A percentile compares a stretch with the other conserved stretches of the same genome.
These are phyloP conservation scores for Spisula subtruncata DNA, from an alignment of 2,888 invertebrate genomes.

Conservation along the genomic window DNA sequence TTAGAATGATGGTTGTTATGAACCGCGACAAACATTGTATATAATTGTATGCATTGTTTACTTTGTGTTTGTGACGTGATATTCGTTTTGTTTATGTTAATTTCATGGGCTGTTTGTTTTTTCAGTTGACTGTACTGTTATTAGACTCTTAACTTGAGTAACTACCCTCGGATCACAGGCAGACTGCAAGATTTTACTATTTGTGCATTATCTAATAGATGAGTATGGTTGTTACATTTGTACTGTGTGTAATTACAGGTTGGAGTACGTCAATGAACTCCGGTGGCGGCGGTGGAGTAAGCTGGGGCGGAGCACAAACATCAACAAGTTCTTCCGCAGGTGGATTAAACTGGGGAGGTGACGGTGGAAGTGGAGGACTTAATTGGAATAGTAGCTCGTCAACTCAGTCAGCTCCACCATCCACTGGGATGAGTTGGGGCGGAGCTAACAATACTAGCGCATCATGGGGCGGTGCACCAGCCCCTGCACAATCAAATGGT, in stretches of 20 bases:
- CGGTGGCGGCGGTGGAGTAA: conserved; percentile 45
- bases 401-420: conserved; percentile 40
- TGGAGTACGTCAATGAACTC: conserved; percentile 57
- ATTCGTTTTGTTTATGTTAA: too few relatives aligned
- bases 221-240: not conserved
- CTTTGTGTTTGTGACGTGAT: too few relatives aligned
- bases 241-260: conserved; percentile 35
- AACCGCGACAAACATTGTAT: too few relatives aligned
- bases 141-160: too few relatives aligned
- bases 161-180: too few relatives aligned
- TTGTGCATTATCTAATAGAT: too few relatives aligned
- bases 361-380: conserved; percentile 54
- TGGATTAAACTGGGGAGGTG: conserved; percentile 78
- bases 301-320: conserved; percentile 60
- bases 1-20: too few relatives aligned
- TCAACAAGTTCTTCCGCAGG: conserved; percentile 50
- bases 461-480: conserved; percentile 62
- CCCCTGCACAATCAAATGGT: conserved; percentile 70
- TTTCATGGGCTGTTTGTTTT: too few relatives aligned
- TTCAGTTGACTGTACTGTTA: too few relatives aligned
- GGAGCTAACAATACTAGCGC: conserved; percentile 31
- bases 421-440: conserved; percentile 47
- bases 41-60: too few relatives aligned
- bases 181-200: too few relatives aligned
- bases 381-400: conserved; percentile 69